Conservation (phyloP, 2,113 vertebrate species). For the Romanogobio albipinnatus region DNA sequence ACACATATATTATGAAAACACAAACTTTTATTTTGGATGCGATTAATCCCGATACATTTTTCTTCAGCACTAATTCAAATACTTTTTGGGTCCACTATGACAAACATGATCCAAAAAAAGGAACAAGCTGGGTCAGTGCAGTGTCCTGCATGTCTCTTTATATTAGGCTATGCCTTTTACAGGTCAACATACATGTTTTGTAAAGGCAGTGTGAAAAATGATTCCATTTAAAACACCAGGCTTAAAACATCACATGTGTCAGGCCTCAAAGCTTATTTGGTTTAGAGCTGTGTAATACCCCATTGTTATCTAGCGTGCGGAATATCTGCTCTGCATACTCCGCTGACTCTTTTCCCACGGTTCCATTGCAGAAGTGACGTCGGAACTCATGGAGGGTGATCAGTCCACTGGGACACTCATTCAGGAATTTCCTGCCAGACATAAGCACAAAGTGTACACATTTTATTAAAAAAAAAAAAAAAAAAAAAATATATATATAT, state of each 20-base stretch:
- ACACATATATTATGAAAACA: too few species aligned
- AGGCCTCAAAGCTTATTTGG: not conserved
- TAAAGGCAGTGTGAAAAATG: not conserved
- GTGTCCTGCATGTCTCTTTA: not conserved
- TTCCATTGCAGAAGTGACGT: conserved; percentile 72
- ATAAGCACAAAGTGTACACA: conserved; percentile 20
- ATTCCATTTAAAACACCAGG: not conserved
- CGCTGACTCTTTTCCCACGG: conserved; percentile 67
- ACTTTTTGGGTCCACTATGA: not conserved
- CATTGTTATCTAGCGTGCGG: conserved; percentile 70
- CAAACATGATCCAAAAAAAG: not conserved
- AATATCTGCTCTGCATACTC: conserved; percentile 73
- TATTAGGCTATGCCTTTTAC: not conserved
- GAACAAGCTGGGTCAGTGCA: not conserved
- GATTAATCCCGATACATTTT: too few species aligned
- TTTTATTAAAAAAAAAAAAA: too few species aligned
- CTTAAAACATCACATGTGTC: not conserved
- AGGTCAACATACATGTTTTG: not conserved
- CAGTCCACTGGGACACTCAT: conserved; percentile 68
- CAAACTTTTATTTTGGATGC: too few species aligned
- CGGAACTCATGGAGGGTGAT: conserved; percentile 74
- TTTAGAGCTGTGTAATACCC: conserved; percentile 53
- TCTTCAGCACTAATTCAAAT: not conserved
- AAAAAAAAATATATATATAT: not conserved
- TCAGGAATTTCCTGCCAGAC: conserved; percentile 71